Evolutionary conservation across 1,140 invertebrate species (phyloP).

Genomic region (Meteorus sp.): DNA sequence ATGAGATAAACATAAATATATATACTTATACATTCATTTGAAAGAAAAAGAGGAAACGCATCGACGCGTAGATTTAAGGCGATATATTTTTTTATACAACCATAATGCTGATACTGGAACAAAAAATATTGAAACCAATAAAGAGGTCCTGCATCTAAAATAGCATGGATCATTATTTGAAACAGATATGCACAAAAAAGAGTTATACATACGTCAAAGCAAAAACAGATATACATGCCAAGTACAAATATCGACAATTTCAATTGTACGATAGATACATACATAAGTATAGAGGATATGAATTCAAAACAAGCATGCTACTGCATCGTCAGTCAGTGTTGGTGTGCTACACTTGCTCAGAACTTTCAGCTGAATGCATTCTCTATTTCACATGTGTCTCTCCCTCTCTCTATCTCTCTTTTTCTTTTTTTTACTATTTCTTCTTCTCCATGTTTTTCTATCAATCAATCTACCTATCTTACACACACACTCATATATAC

Average conservation of each 20-base stretch:
- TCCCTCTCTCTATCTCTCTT: slow-evolving; percentile 30
- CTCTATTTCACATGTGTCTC: too few relatives aligned
- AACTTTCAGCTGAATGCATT: slow-evolving; percentile 28
- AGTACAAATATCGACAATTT: neutral
- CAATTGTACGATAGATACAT: neutral
- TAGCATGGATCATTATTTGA: neutral
- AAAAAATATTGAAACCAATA: too few relatives aligned
- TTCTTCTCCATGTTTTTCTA: too few relatives aligned
- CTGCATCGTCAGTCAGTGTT: slow-evolving; percentile 50
- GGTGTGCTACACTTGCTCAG: slow-evolving; percentile 42
- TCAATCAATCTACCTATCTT: neutral
- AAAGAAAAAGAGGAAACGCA: too few relatives aligned
- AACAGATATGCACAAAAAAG: slow-evolving; percentile 4
- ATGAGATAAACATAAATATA: too few relatives aligned
- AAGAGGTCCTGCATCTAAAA: too few relatives aligned
- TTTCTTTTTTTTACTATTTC: slow-evolving; percentile 31
- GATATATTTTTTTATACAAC: too few relatives aligned
- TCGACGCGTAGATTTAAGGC: too few relatives aligned
- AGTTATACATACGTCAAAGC: neutral
- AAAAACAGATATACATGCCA: neutral
- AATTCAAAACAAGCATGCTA: slow-evolving; percentile 42
- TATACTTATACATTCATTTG: too few relatives aligned
- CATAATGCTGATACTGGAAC: too few relatives aligned
- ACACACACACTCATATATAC: neutral
- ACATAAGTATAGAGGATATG: slow-evolving; percentile 16